Percentiles rank a stretch among this genome's conserved stretches.
Evolutionary conservation across 2,797 vertebrate genomes (phyloP).

Genomic region (Gymnothorax javanicus): DNA sequence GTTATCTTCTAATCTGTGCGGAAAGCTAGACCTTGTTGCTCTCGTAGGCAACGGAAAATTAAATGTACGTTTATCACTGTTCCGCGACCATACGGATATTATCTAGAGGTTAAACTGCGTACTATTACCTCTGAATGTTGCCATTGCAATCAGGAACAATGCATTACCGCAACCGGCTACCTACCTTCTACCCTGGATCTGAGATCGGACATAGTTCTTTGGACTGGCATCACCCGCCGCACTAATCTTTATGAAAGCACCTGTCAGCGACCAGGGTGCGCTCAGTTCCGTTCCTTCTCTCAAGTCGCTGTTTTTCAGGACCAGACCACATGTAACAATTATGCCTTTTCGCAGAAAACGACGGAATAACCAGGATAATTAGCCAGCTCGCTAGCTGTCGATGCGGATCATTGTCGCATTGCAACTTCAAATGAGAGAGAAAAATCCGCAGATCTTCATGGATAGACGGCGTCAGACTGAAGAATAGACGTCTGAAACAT

Average conservation of each 20-base stretch:
- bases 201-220: conserved; percentile 75
- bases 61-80: background rate
- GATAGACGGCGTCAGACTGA: background rate
- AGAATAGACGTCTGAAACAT: background rate
- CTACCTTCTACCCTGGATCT: conserved; percentile 75
- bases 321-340: conserved; percentile 29
- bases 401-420: background rate
- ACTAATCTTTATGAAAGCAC: conserved; percentile 44
- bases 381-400: background rate
- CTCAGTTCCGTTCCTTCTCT: conserved; percentile 13
- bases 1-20: background rate
- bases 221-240: conserved; percentile 65
- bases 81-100: background rate
- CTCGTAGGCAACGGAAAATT: background rate
- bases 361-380: conserved; percentile 1
- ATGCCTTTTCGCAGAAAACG: background rate
- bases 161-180: conserved; percentile 34
- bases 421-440: conserved; percentile 9
- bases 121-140: background rate
- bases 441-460: conserved; percentile 10
- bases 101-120: background rate
- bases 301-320: conserved; percentile 4
- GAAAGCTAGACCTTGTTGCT: conserved; percentile 13
- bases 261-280: conserved; percentile 11
- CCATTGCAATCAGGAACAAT: background rate